Conservation (phyloP, 2,888 invertebrate genomes). For the Siphonodentalium dalli region DNA sequence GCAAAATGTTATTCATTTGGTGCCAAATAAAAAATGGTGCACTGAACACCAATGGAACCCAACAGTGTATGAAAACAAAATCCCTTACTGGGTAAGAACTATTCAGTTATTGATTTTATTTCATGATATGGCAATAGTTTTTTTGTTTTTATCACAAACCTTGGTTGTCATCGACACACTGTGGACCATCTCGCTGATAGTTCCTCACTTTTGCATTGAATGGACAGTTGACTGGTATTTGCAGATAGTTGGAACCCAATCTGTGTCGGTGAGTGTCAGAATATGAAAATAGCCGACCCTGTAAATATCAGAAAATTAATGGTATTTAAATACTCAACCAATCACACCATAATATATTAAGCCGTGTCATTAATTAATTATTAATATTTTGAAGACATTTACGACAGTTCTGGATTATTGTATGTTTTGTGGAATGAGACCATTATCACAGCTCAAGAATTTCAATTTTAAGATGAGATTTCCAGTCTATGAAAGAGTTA, state of each 20-base stretch:
- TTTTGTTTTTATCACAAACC: conserved; percentile 61
- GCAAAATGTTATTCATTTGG: not conserved
- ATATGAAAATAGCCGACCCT: conserved; percentile 70
- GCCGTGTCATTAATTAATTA: too few species aligned
- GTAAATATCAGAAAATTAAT: conserved; percentile 6
- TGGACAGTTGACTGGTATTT: conserved; percentile 95
- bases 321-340: not conserved
- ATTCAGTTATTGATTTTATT: not conserved
- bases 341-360: conserved; percentile 21
- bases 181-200: conserved; percentile 90
- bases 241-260: conserved; percentile 85
- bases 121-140: not conserved
- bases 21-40: too few species aligned
- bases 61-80: not conserved
- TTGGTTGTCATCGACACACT: conserved; percentile 79
- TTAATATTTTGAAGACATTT: too few species aligned
- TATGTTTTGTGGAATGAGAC: too few species aligned
- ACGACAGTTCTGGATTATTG: too few species aligned
- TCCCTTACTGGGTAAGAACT: not conserved
- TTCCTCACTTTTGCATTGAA: conserved; percentile 72
- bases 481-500: too few species aligned
- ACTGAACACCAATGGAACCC: too few species aligned
- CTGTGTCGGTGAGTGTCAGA: conserved; percentile 91
- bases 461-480: too few species aligned
- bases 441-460: too few species aligned